phyloP scores from a whole-genome alignment of 2,888 invertebrate species.

The Andrena praecox region DNA sequence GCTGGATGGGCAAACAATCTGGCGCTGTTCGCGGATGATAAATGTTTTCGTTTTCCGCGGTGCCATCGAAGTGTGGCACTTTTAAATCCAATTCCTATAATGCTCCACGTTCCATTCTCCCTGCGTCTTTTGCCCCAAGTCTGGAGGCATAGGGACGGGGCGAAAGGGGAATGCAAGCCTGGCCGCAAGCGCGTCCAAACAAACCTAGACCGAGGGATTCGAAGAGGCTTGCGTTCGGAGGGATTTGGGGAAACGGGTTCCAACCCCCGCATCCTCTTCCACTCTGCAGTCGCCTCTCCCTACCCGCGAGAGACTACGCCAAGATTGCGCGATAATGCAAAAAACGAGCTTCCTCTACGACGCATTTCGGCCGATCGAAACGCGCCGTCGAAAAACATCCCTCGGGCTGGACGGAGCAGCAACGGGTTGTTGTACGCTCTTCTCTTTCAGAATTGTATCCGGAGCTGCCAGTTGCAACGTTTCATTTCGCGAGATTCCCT shows the following conservation, averaged over 20 bases:
- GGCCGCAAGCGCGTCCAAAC: slow-evolving; percentile 73
- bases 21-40: slow-evolving; percentile 66
- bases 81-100: slow-evolving; percentile 80
- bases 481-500: slow-evolving; percentile 11
- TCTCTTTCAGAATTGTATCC: slow-evolving; percentile 1
- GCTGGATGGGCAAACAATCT: slow-evolving; percentile 63
- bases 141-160: slow-evolving; percentile 24
- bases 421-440: not conserved
- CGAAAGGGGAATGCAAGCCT: slow-evolving; percentile 39
- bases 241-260: slow-evolving; percentile 56
- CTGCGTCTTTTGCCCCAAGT: slow-evolving; percentile 40
- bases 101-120: slow-evolving; percentile 38
- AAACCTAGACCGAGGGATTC: slow-evolving; percentile 70
- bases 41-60: slow-evolving; percentile 72
- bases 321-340: slow-evolving; percentile 59
- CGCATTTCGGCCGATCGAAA: slow-evolving; percentile 53
- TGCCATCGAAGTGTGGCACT: slow-evolving; percentile 64
- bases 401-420: not conserved
- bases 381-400: slow-evolving; percentile 3
- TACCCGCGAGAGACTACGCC: slow-evolving; percentile 32
- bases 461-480: not conserved
- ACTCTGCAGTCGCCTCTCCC: slow-evolving; percentile 25
- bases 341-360: slow-evolving; percentile 26
- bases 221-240: slow-evolving; percentile 59
- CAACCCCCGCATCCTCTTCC: slow-evolving; percentile 27